Base-by-base conservation (phyloP, 2,797 vertebrate genomes). In the Erpetoichthys calabaricus region DNA sequence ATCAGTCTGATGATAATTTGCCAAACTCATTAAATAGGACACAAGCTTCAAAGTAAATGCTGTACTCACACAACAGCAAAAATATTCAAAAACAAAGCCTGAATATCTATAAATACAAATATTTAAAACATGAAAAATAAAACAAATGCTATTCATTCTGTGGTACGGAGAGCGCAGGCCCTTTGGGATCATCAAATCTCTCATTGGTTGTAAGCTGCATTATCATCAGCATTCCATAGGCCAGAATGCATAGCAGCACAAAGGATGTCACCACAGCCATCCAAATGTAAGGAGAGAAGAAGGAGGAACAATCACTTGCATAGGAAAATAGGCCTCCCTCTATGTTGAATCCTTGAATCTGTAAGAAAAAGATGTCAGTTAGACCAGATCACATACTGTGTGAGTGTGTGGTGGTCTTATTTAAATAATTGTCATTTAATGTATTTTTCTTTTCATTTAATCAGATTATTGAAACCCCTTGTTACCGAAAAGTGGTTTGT, bases 271-370 rank as follows among this genome's bases (percentile, higher is more conserved):
- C 68, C 46, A 71, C 65, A 56, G 66, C 71, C 77, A 77, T 73
- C 72, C 68, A 80, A 59, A 81, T 73, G 56, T 8, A 75, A 66
- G 65, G 62, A 57, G 55, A 64, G 56, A 79, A 77, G 59, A 80
- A 74, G 8, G 72, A 58, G 2, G 76, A 63, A 56, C 71, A 79
- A 51, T 79, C 70, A 46, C 70, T 71, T 57, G 74, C 67, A 1
- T 73, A 72, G 45, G 69, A 75, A 76, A 76, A 69, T 3, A 61
- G 55, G 42, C 53, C 64, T 10, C 69, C 67, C 64, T 70, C n/a
- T 50, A 75, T n/a, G 7, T 63, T 70, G 66, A 79, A 76, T 56
- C 65, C 76, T 73, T 74, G 69, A 73, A 80, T 72, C 80, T 82
- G 70, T 59, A 67, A 73, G 69, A 9, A 59, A 42, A 25, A 25